Conservation (phyloP, 2,113 vertebrate species). For the Sinocyclocheilus maitianheensis region DNA sequence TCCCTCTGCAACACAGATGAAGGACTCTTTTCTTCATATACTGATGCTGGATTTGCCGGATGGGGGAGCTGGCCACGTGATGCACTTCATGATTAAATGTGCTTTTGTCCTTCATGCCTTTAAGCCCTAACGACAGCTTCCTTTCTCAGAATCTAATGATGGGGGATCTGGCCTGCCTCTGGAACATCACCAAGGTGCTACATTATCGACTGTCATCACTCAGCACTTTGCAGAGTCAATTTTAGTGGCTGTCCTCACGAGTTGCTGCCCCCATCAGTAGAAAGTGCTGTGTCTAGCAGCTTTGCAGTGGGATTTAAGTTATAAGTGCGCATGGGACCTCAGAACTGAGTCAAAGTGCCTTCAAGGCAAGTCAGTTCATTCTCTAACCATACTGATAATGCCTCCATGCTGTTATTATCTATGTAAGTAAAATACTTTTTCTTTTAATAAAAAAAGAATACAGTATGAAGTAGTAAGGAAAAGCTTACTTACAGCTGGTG, state of each 20-base stretch:
- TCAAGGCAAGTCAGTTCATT: neutral
- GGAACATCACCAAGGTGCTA: slow-evolving; percentile 36
- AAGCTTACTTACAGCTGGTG: slow-evolving; percentile 88
- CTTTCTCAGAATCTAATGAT: slow-evolving; percentile 38
- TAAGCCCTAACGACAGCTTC: slow-evolving; percentile 48
- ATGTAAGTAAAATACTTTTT: neutral
- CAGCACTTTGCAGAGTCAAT: slow-evolving; percentile 49
- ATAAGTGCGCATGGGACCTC: slow-evolving; percentile 5
- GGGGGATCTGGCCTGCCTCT: slow-evolving; percentile 24
- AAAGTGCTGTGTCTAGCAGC: slow-evolving; percentile 15
- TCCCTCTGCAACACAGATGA: slow-evolving; percentile 16
- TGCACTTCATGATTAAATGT: slow-evolving; percentile 54
- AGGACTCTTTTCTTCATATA: slow-evolving; percentile 14
- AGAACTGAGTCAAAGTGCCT: slow-evolving; percentile 17
- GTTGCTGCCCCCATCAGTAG: neutral
- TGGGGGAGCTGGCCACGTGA: slow-evolving; percentile 16
- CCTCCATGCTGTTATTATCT: neutral
- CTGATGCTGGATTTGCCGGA: slow-evolving; percentile 35
- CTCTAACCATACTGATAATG: neutral
- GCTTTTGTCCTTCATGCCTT: slow-evolving; percentile 57
- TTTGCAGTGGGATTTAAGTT: slow-evolving; percentile 17
- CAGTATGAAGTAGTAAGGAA: neutral
- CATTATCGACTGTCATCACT: slow-evolving; percentile 44
- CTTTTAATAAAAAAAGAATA: neutral
- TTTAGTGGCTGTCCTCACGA: slow-evolving; percentile 17